Evolutionary conservation across 2,888 invertebrate species (phyloP), one percentile per base, ranked within the genome.

Genomic region (Cataglyphis livida): DNA sequence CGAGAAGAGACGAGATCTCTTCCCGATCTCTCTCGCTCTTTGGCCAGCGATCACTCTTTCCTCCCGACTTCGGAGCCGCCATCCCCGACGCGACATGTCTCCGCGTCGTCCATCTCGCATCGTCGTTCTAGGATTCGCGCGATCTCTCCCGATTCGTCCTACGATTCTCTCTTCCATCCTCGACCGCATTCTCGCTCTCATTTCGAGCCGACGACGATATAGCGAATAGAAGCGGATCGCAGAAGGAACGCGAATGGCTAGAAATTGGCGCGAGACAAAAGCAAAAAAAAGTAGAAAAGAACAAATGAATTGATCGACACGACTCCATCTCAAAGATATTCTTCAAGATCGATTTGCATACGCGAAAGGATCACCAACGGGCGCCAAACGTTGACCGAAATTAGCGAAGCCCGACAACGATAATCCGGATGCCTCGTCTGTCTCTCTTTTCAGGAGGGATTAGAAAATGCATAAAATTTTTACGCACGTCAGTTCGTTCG

Each of bases 1-100:
- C 91, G 79, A 92, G 92, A 92, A 92, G 91, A 91, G 91, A 91
- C 90, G 91, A 92, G 91, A 92, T 92, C 89, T 90, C 84, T 82
- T 65, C 82, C 75, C 89, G 90, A 90, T 91, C 89, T 90, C 83
- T 64, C 64, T 68, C 48, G 32, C 73, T 25, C 71, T 61, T 65
- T 59, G 48, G 41, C 35, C 10, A 54, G 18, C 48, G 35, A 38
- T 61, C 57, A 70, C 84, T 62, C 82, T 59, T 57, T 66, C 78
- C 82, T 71, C 32, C 44, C 25, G 38, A 12, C 54, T 64, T 65
- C 32, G 32, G 25, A 12, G 21, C 21, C 51, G 28, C 65, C 44
- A 74, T 61, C 70, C 28, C 32, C 88, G 84, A 85, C 85, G 85
- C 84, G 87, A 84, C 90, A 86, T 84, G 85, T 90, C 90, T 76